phyloP scores from a whole-genome alignment of 2,797 vertebrate genomes.

The Anas flavirostris region DNA sequence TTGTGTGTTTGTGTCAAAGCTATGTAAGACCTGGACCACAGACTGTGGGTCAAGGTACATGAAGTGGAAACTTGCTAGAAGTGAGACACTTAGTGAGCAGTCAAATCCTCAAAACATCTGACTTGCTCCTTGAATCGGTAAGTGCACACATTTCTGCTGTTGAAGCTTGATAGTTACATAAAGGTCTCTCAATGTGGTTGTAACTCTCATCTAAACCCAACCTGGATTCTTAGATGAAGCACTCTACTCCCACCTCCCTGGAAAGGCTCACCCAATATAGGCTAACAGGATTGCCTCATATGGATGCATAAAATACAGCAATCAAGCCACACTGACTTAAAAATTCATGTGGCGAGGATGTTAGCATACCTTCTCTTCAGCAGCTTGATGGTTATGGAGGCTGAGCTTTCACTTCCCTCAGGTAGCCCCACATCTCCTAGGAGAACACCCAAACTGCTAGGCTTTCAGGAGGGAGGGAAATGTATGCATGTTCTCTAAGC shows the following conservation, averaged over 20 bases:
- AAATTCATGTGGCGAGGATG: background rate
- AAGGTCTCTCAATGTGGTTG: background rate
- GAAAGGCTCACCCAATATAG: background rate
- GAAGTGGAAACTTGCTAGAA: background rate
- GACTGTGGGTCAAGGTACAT: background rate
- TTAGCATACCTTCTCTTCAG: background rate
- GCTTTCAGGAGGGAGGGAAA: too few species aligned
- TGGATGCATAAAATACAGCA: background rate
- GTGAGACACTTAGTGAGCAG: background rate
- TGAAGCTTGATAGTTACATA: background rate
- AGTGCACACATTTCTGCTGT: background rate
- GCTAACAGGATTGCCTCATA: background rate
- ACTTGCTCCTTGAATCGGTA: background rate
- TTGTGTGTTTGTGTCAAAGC: background rate
- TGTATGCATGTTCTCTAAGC: background rate
- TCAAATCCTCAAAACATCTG: background rate
- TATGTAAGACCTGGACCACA: background rate
- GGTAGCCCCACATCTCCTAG: background rate
- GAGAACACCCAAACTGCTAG: background rate
- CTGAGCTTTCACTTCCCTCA: background rate
- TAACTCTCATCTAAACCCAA: background rate
- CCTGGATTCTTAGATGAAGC: background rate
- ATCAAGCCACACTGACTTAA: background rate
- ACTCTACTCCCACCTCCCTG: background rate
- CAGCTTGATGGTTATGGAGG: background rate